Evolutionary conservation across 2,888 invertebrate genomes (phyloP), one percentile per base, ranked within the genome.

Genomic region (Eupithecia inturbata): DNA sequence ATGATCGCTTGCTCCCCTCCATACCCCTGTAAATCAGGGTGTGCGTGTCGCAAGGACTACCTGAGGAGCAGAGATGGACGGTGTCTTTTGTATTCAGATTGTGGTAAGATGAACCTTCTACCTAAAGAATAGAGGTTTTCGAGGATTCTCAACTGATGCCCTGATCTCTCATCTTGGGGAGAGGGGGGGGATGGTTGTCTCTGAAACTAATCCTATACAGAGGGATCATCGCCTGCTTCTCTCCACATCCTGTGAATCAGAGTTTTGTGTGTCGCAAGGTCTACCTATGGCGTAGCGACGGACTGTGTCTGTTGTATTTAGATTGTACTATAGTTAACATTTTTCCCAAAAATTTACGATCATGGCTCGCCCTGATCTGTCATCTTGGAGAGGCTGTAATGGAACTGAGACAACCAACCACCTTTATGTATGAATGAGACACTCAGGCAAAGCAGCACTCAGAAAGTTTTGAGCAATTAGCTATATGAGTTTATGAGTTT

Each of bases 21-120:
- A 0, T 77, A 73, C 28, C 85, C 84, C 0, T 91, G 91, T 31
- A 82, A 76, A 4, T 82, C 86, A n/a, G 91, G 91, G 0, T 91
- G 91, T 74, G 74, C 75, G n/a, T 91, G 91, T 70, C 79, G 78
- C 31, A 16, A 33, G 7, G 83, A 85, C 49, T 82, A 88, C 71
- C 75, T 82, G 26, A 75, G 80, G 16, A 76, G 70, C 22, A 9
- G 19, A 33, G 70, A 78, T 39, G 67, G 74, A 26, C 74, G 67
- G 19, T 82, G 82, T 67, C 72, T 82, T 31, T 70, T 77, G 19
- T 79, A 76, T 57, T 72, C 72, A 16, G 78, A 81, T n/a, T 87
- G 87, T 77, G 83, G 87, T 87, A 79, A 86, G 87, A 84, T 10
- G 0, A 14, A 53, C n/a, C 9, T 22, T 2, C 7, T 10, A 2